Percentiles rank a stretch among this genome's conserved stretches.
These are phyloP conservation scores for Phallusia fumigata DNA, from an alignment of 23 tunicate genomes.

Conservation along the genomic window DNA sequence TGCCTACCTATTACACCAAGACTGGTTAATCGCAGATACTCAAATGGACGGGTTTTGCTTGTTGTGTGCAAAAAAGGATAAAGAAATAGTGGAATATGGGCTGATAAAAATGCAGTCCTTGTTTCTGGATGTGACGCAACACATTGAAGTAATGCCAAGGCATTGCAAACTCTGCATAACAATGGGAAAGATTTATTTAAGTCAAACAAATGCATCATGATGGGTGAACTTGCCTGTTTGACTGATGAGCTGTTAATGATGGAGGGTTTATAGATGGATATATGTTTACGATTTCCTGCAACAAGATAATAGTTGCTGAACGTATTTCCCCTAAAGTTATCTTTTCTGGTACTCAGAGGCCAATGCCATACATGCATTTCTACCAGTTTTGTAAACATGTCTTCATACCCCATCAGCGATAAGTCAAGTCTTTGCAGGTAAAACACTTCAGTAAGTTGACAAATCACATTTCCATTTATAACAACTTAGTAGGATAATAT, in stretches of 20 bases:
- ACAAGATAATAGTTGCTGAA: neutral
- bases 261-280: constrained; percentile 95
- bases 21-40: constrained; percentile 90
- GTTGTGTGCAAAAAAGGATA: constrained; percentile 97
- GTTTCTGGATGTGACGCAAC: constrained; percentile 99
- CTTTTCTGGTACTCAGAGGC: too few species aligned
- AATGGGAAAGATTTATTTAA: neutral
- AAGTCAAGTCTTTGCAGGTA: too few species aligned
- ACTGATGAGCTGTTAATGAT: constrained; percentile 87
- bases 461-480: too few species aligned
- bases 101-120: constrained; percentile 78
- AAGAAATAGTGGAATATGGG: constrained; percentile 96
- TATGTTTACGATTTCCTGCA: constrained; percentile 91
- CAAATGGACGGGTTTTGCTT: constrained; percentile 92
- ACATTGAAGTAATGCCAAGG: constrained; percentile 93
- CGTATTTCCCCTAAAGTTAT: too few species aligned
- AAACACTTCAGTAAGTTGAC: too few species aligned
- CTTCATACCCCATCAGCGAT: too few species aligned
- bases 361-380: too few species aligned
- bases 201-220: neutral
- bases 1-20: constrained; percentile 86
- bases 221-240: constrained; percentile 50
- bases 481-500: too few species aligned
- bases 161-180: constrained; percentile 88
- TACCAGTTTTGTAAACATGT: too few species aligned